A percentile compares a stretch with the other conserved stretches of the same genome.
These are phyloP conservation scores for Globicephala melas DNA, from an alignment of 2,113 vertebrate genomes.

Conservation along the genomic window DNA sequence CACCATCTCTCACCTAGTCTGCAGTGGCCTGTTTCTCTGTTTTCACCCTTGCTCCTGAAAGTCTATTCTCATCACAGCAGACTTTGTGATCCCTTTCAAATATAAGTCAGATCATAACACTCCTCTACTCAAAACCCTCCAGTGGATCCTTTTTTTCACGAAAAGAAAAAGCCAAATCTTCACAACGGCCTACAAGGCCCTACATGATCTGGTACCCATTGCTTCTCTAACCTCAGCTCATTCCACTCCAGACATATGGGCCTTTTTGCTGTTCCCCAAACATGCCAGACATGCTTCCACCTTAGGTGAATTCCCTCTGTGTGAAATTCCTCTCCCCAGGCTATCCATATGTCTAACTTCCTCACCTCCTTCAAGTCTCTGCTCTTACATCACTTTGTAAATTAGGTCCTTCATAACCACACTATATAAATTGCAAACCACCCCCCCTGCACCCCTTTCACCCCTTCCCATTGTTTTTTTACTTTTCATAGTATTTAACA, in stretches of 20 bases:
- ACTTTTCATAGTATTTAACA: neutral
- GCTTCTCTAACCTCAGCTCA: neutral
- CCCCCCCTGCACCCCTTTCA: neutral
- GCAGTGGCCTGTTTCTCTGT: neutral
- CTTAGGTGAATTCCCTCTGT: neutral
- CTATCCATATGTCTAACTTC: neutral
- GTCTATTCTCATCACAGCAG: neutral
- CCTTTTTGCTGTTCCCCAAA: neutral
- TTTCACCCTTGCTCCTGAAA: neutral
- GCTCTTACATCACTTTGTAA: neutral
- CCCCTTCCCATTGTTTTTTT: neutral
- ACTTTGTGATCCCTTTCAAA: slow-evolving; percentile 1
- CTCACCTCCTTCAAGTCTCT: neutral
- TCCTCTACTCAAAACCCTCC: neutral
- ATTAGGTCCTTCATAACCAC: neutral
- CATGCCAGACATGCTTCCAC: neutral
- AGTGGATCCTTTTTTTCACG: neutral
- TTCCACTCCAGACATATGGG: neutral
- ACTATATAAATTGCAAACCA: neutral
- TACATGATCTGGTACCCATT: neutral
- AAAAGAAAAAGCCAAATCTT: neutral
- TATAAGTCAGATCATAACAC: neutral
- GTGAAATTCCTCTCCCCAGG: slow-evolving; percentile 19
- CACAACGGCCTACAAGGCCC: neutral
- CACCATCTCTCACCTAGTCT: neutral